Conservation (phyloP, 1,140 invertebrate species). For the Drosophila sulfurigaster region DNA sequence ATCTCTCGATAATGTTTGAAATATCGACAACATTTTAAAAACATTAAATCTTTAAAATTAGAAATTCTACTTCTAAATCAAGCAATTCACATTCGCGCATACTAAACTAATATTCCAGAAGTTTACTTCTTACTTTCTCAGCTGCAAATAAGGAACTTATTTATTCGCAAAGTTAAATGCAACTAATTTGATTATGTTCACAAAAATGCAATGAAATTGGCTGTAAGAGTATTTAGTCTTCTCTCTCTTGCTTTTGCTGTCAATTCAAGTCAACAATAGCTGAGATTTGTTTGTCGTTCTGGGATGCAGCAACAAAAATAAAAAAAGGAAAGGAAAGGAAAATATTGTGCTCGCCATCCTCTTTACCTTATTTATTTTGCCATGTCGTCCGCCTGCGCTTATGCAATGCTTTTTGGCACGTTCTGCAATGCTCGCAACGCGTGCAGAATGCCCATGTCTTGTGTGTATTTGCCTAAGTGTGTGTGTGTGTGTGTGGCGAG, state of each 20-base stretch:
- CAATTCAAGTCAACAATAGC: conserved; percentile 15
- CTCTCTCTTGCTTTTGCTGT: neutral
- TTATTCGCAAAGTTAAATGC: neutral
- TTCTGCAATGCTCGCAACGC: conserved; percentile 67
- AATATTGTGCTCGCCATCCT: conserved; percentile 62
- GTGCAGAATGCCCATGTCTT: conserved; percentile 29
- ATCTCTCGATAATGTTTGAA: no score
- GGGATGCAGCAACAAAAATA: conserved; percentile 2
- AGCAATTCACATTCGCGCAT: neutral
- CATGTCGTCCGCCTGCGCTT: conserved; percentile 72
- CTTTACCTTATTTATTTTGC: conserved; percentile 64
- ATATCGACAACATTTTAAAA: no score
- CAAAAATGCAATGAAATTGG: neutral
- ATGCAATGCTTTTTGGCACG: conserved; percentile 79
- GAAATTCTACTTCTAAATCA: no score
- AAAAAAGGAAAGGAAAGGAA: conserved; percentile 14
- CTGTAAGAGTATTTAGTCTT: conserved; percentile 26
- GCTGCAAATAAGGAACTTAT: neutral
- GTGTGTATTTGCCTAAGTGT: neutral
- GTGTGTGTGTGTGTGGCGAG: conserved; percentile 22
- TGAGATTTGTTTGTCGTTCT: conserved; percentile 70
- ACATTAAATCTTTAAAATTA: no score
- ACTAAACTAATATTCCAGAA: no score
- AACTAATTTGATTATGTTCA: conserved; percentile 1
- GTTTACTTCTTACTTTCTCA: neutral